Percentiles rank a stretch among this genome's conserved stretches.
phyloP scores from a whole-genome alignment of 1,140 invertebrate genomes.

The Aricia agestis region DNA sequence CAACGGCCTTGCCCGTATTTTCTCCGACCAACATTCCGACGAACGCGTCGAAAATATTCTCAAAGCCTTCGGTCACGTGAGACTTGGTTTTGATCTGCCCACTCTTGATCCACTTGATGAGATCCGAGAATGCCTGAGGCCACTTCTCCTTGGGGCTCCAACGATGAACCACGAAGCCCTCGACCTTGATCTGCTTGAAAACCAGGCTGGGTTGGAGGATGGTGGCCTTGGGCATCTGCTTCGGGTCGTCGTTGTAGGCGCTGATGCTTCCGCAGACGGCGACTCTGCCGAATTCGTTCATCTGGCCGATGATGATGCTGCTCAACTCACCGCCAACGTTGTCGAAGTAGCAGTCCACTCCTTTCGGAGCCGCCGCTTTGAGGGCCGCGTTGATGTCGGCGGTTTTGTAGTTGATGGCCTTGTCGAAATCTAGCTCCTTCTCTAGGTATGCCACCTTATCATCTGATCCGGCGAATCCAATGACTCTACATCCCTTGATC shows the following conservation, averaged over 20 bases:
- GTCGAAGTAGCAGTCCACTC: slow-evolving; percentile 79
- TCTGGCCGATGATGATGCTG: slow-evolving; percentile 76
- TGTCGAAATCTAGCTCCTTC: slow-evolving; percentile 82
- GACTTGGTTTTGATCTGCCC: slow-evolving; percentile 77
- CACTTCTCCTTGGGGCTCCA: slow-evolving; percentile 42
- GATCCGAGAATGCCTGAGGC: slow-evolving; percentile 62
- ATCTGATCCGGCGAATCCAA: slow-evolving; percentile 83
- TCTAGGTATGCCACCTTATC: slow-evolving; percentile 83
- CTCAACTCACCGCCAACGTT: slow-evolving; percentile 82
- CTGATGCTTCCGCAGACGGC: slow-evolving; percentile 79
- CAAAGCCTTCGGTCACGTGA: slow-evolving; percentile 77
- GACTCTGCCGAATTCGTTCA: slow-evolving; percentile 78
- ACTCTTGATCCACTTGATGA: slow-evolving; percentile 71
- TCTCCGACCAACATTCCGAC: slow-evolving; percentile 77
- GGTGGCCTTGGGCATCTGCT: slow-evolving; percentile 45
- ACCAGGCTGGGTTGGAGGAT: slow-evolving; percentile 73
- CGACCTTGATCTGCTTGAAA: slow-evolving; percentile 67
- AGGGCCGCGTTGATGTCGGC: slow-evolving; percentile 75
- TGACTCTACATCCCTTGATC: slow-evolving; percentile 81
- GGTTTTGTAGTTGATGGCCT: slow-evolving; percentile 84
- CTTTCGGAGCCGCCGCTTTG: slow-evolving; percentile 78
- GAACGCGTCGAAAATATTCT: slow-evolving; percentile 78
- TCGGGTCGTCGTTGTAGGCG: slow-evolving; percentile 59
- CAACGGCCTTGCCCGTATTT: slow-evolving; percentile 78
- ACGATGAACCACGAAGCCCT: slow-evolving; percentile 63